Conservation (phyloP, 2,888 invertebrate genomes). For the Heliconius ethilla region DNA sequence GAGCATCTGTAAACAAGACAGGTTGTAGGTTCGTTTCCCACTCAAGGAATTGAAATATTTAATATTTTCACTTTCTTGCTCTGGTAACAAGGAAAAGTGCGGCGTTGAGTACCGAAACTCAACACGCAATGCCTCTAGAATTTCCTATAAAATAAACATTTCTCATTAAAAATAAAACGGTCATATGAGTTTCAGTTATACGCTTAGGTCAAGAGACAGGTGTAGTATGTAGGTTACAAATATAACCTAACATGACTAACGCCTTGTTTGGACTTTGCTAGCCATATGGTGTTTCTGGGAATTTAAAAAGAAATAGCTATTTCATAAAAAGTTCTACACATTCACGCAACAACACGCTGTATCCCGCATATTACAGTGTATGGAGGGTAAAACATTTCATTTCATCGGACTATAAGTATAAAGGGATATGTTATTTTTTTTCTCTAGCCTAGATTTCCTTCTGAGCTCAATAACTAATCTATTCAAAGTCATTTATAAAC, state of each 20-base stretch:
- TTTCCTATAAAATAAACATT: not conserved
- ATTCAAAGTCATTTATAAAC: no score
- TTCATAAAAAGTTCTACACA: not conserved
- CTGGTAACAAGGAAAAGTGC: no score
- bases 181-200: not conserved
- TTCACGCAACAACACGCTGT: not conserved
- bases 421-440: no score
- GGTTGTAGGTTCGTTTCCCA: no score
- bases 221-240: constrained; percentile 20
- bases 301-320: not conserved
- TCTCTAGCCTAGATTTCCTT: no score
- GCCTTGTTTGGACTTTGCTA: not conserved
- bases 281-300: constrained; percentile 11
- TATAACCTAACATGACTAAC: constrained; percentile 9
- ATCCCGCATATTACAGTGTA: not conserved
- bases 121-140: no score
- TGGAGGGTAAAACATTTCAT: not conserved
- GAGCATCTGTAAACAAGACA: no score
- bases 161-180: constrained; percentile 1
- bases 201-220: constrained; percentile 21
- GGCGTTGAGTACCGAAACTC: no score
- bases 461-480: no score
- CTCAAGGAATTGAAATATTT: no score
- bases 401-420: not conserved
- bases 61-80: no score